Conservation (phyloP, 2,888 invertebrate genomes). For the Lamellibrachia satsuma region DNA sequence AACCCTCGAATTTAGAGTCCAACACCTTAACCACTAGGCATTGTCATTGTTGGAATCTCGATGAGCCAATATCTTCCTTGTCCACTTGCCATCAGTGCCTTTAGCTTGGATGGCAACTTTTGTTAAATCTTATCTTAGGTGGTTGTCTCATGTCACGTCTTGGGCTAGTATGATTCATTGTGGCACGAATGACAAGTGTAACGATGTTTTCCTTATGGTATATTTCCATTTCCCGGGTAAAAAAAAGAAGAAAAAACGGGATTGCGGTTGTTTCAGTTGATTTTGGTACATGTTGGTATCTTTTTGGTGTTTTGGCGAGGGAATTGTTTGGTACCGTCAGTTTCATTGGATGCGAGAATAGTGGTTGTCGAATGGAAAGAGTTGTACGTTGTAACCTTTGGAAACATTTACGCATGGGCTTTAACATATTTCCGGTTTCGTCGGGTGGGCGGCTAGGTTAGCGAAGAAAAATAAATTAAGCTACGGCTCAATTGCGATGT, state of each 20-base stretch:
- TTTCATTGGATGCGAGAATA: background rate
- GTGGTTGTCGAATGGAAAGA: background rate
- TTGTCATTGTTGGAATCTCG: no score
- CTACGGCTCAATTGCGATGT: constrained; percentile 7
- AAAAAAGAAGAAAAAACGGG: background rate
- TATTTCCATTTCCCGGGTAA: background rate
- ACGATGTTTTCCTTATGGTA: background rate
- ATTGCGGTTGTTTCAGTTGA: background rate
- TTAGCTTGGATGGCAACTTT: background rate
- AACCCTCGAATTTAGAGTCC: no score
- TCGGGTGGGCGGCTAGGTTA: constrained; percentile 3
- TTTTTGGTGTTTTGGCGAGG: background rate
- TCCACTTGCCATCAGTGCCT: no score
- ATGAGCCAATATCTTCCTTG: no score
- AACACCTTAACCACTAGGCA: no score
- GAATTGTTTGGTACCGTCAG: background rate
- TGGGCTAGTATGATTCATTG: background rate
- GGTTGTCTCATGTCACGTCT: background rate
- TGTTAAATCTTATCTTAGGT: background rate
- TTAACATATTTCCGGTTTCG: background rate
- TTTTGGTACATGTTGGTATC: background rate
- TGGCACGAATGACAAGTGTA: background rate
- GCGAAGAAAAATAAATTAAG: constrained; percentile 8
- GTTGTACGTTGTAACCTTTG: constrained; percentile 3
- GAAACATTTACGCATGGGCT: constrained; percentile 17